These are phyloP conservation scores for Saturnia japonica DNA, from an alignment of 2,888 invertebrate species.

Conservation along the genomic window DNA sequence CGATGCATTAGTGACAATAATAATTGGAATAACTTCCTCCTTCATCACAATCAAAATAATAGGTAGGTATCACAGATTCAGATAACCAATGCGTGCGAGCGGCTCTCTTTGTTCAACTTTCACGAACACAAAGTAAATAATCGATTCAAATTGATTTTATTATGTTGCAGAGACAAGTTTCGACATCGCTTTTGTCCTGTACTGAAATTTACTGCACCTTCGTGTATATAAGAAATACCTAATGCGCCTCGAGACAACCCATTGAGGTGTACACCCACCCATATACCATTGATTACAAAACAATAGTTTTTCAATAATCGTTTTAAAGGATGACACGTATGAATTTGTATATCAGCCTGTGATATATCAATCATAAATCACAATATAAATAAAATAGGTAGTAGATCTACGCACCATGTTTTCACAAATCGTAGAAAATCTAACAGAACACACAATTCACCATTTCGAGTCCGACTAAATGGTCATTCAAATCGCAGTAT, in stretches of 20 bases:
- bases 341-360: too few relatives aligned
- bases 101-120: slow-evolving; percentile 12
- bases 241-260: background rate
- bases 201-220: background rate
- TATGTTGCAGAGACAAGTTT: slow-evolving; percentile 2
- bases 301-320: background rate
- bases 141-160: slow-evolving; percentile 8
- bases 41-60: slow-evolving; percentile 14
- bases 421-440: background rate
- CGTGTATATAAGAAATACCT: background rate
- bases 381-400: too few relatives aligned
- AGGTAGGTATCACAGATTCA: background rate
- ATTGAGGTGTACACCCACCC: background rate
- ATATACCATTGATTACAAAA: background rate
- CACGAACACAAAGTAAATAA: slow-evolving; percentile 11
- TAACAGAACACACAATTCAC: background rate
- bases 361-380: too few relatives aligned
- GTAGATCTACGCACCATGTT: background rate
- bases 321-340: too few relatives aligned
- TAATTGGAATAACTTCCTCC: slow-evolving; percentile 22
- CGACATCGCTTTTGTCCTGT: slow-evolving; percentile 5
- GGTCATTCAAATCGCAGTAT: background rate
- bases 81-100: background rate
- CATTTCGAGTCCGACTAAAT: background rate
- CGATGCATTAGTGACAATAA: slow-evolving; percentile 38